Base-by-base conservation (phyloP, 37 sponge, comb jelly and placozoan species). In the Amphimedon queenslandica region DNA sequence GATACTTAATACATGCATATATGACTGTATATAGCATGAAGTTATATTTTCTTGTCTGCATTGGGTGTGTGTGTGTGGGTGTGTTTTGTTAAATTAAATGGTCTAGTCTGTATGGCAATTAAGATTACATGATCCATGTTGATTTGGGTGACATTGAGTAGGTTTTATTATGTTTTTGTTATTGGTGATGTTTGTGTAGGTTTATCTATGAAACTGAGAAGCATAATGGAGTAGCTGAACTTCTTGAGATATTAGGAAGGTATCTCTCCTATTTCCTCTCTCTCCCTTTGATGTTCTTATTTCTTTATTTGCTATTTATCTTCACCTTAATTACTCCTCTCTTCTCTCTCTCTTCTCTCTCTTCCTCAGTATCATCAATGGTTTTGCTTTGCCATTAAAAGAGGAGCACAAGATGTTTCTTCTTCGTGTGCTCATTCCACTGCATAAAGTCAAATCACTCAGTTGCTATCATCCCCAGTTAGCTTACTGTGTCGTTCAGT, bases 401-500 rank as follows among this genome's bases (percentile, higher is more conserved):
- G 90, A 83, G 2, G 99, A 98, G 81, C 99, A 98, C 83, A 91
- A 92, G 80, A 68, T 41, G 47, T 98, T 98, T 64, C 82, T 98
- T 0, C 55, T 86, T 1, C 73, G 80, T 18, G 98, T 97, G 10
- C 83, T 98, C 32, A 88, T 98, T 20, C 99, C 99, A 2, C 88
- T 98, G n/a, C 99, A 98, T 81, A 98, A 94, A 53, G 88, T 81
- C 57, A 80, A 85, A 67, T 86, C 77, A 30, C 71, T 82, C 36
- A 82, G 74, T 70, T 77, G 75, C 70, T 88, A 82, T 42, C 88
- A 88, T 47, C 79, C 82, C 1, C 88, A 88, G 83, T 79, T 96
- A 37, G 98, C 98, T 31, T 98, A 98, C 76, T 94, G 99, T 60
- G 87, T 98, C 0, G 95, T 98, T 18, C 99, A 98, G 74, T 98